Conservation (phyloP, 2,113 vertebrate species). For the Limanda limanda region DNA sequence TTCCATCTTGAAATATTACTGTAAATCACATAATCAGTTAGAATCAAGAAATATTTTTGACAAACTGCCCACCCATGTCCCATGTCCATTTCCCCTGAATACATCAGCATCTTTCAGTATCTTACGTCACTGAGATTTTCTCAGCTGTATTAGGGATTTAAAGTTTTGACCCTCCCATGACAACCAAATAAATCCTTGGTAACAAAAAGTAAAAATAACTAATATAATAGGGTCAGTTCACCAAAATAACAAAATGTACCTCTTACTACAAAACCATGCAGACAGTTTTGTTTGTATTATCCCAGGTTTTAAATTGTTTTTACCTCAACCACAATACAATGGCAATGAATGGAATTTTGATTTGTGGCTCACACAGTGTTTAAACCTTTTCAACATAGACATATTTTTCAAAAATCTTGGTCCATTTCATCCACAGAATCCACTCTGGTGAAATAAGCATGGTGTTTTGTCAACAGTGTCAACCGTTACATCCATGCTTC, state of each 20-base stretch:
- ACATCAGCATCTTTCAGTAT: neutral
- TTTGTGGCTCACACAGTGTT: no score
- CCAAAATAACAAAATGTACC: constrained; percentile 13
- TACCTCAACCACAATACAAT: no score
- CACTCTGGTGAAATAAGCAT: no score
- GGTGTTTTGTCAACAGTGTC: no score
- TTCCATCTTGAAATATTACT: constrained; percentile 8
- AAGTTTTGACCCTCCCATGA: constrained; percentile 10
- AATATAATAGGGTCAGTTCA: constrained; percentile 34
- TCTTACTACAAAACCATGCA: no score
- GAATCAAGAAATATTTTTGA: constrained; percentile 26
- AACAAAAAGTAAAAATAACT: neutral
- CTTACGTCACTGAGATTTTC: constrained; percentile 5
- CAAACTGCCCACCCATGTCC: constrained; percentile 74
- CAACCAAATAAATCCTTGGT: neutral
- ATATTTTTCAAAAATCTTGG: no score
- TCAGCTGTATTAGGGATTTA: constrained; percentile 9
- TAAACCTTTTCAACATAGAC: no score
- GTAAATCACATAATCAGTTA: neutral
- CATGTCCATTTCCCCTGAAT: constrained; percentile 26
- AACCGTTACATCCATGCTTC: no score
- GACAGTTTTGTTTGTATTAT: no score
- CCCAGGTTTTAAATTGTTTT: no score
- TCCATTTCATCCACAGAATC: no score
- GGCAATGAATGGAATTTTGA: no score